phyloP scores from a whole-genome alignment of 92 coral and sea anemone genomes.

The Desmophyllum pertusum region DNA sequence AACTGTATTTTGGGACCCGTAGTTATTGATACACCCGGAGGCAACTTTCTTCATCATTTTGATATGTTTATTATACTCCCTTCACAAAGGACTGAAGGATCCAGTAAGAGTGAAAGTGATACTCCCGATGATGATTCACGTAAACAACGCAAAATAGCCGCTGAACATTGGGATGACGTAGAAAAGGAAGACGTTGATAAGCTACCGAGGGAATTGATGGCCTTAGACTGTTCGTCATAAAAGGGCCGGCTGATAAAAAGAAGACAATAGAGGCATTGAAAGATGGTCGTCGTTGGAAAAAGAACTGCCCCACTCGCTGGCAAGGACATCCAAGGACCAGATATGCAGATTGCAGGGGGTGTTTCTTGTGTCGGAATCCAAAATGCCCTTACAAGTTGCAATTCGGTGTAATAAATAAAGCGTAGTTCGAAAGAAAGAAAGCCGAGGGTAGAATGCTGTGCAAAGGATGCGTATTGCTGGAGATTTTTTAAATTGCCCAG shows the following conservation, averaged over 20 bases:
- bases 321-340: slow-evolving; percentile 42
- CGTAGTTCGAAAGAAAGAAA: slow-evolving; percentile 32
- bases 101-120: too few relatives aligned
- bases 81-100: too few relatives aligned
- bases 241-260: too few relatives aligned
- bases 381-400: slow-evolving; percentile 40
- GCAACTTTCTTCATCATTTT: too few relatives aligned
- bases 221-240: slow-evolving; percentile 15
- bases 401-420: slow-evolving; percentile 42
- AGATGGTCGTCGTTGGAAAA: slow-evolving; percentile 73
- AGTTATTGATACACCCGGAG: too few relatives aligned
- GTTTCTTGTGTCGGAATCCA: slow-evolving; percentile 41
- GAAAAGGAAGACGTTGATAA: slow-evolving; percentile 17
- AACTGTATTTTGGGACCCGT: too few relatives aligned
- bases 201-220: slow-evolving; percentile 48
- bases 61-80: too few relatives aligned
- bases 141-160: too few relatives aligned
- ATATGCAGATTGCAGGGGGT: slow-evolving; percentile 63
- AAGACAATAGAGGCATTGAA: not conserved
- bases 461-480: slow-evolving; percentile 20
- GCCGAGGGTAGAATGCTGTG: slow-evolving; percentile 25
- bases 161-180: slow-evolving; percentile 40
- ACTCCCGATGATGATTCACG: too few relatives aligned
- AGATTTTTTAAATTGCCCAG: slow-evolving; percentile 19
- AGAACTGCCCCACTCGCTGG: slow-evolving; percentile 54